phyloP scores from a whole-genome alignment of 1,140 invertebrate genomes.

The Polypedilum vanderplanki region DNA sequence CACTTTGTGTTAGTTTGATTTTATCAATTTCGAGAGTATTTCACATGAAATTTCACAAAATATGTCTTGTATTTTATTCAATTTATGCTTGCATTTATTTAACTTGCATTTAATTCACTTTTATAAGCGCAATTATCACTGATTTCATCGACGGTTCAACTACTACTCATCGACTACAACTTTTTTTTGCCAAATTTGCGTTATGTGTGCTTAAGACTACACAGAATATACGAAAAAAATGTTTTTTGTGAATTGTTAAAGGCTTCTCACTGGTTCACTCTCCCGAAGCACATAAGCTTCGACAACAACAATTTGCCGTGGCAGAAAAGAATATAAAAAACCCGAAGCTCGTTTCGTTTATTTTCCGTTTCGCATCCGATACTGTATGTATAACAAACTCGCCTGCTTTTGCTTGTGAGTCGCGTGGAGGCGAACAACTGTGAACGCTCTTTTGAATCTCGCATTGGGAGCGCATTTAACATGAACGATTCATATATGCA shows the following conservation, averaged over 20 bases:
- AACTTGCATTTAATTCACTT: too few species aligned
- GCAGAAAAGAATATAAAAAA: slow-evolving; percentile 1
- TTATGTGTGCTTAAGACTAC: slow-evolving; percentile 28
- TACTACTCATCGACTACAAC: slow-evolving; percentile 15
- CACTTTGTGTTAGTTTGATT: too few species aligned
- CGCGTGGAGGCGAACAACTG: slow-evolving; percentile 21
- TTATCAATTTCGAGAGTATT: too few species aligned
- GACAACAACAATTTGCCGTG: slow-evolving; percentile 12
- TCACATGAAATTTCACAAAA: too few species aligned
- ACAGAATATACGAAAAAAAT: slow-evolving; percentile 17
- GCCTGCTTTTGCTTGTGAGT: neutral
- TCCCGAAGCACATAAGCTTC: neutral
- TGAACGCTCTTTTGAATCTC: neutral
- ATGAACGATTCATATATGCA: neutral
- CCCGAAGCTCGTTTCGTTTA: neutral
- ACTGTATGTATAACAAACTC: neutral
- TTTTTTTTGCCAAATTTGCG: slow-evolving; percentile 22
- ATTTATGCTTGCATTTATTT: too few species aligned
- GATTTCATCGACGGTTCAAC: slow-evolving; percentile 26
- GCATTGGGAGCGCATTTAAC: neutral
- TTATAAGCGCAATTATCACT: slow-evolving; percentile 22
- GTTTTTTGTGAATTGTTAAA: slow-evolving; percentile 28
- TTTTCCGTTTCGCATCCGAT: neutral
- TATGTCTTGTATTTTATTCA: too few species aligned
- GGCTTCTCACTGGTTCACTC: slow-evolving; percentile 26